Percentiles rank a stretch among this genome's conserved stretches.
These are phyloP conservation scores for Drosophila melanogaster DNA, from an alignment of 1,140 invertebrate genomes.

Conservation along the genomic window Release_6_plus_ISO1_MT NT_037436.4:11954001-11954500, in stretches of 20 bases:
- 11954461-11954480: background rate
- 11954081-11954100: conserved; percentile 21
- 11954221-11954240: background rate
- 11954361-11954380: background rate
- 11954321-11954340: background rate
- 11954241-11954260: background rate
- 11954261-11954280: no score
- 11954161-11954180: no score
- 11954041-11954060: conserved; percentile 4
- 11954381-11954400: background rate
- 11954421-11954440: background rate
- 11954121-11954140: no score
- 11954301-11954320: no score
- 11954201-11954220: no score
- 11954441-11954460: background rate
- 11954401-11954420: background rate
- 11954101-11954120: background rate
- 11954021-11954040: conserved; percentile 34
- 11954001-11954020: conserved; percentile 24
- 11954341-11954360: background rate
- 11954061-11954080: conserved; percentile 12
- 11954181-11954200: no score
- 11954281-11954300: no score
- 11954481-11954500: background rate
- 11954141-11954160: no score